Base-by-base conservation (phyloP, 2,113 vertebrate genomes). In the Nothocercus julius region DNA sequence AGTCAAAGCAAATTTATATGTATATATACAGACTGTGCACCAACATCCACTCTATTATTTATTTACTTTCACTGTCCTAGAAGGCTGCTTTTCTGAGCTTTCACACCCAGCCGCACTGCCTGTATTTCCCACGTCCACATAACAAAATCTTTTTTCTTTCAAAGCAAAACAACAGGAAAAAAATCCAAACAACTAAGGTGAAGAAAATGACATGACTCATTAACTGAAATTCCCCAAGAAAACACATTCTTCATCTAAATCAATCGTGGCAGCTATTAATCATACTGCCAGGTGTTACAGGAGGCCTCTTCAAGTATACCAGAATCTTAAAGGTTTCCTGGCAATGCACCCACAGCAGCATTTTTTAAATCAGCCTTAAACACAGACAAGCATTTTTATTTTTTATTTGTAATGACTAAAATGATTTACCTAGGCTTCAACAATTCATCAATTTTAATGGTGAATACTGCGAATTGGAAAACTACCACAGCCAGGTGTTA, bases 351-450 rank as follows among this genome's bases (percentile, higher is more conserved):
- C 56, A 76, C 45, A 58, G 69, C 53, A 92, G 40, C 45, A 82
- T 84, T 94, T 92, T 62, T 61, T 47, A 91, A 93, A 82, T 62
- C 7, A 79, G 61, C 32, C 62, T 88, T 59, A 82, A 19, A 79
- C 19, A 86, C 69, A 90, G 74, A 61, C 88, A 92, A 90, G 19
- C 38, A 73, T 84, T 95, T 78, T 90, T 93, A 93, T 95, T 94
- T 58, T 93, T 92, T 94, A 86, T 93, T 92, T 79, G 56, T 82
- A 82, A 90, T 0, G 4, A 78, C 58, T 86, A 13, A 76, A 88
- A 44, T 90, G 74, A 89, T 95, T 82, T 95, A 84, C 79, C 70
- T 84, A 69, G 42, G 73, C 84, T 82, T 82, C 81, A 93, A 79
- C 30, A 82, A 62, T 73, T 93, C 3, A 11, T 66, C 92, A 85